Conservation (phyloP, 2,888 invertebrate genomes). For the Pseudococcus viburni region DNA sequence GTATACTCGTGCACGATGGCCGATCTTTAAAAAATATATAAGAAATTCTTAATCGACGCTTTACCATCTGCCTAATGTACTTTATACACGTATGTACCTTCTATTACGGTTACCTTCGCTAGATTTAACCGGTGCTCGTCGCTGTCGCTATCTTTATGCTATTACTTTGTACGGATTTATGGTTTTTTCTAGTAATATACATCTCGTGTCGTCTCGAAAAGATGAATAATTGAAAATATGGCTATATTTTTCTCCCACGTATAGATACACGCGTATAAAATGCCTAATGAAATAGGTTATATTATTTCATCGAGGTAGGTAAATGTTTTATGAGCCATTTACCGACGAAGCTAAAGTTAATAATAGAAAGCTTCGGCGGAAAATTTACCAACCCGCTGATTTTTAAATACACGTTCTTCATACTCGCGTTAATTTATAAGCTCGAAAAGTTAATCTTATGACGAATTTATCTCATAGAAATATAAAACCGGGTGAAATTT, state of each 20-base stretch:
- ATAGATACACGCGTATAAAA: not conserved
- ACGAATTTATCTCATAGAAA: not conserved
- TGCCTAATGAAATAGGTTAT: conserved; percentile 14
- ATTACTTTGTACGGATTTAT: conserved; percentile 8
- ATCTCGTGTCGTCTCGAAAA: not conserved
- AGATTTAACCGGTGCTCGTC: not conserved
- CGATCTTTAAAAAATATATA: conserved; percentile 3
- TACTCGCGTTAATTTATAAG: not conserved
- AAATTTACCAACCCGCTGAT: not conserved
- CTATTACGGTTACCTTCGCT: conserved; percentile 2
- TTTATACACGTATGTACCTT: not conserved
- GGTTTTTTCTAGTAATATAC: not conserved
- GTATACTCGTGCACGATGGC: not conserved
- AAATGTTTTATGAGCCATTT: conserved; percentile 27
- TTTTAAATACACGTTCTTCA: not conserved
- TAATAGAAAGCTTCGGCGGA: not conserved
- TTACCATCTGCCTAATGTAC: not conserved
- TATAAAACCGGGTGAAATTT: not conserved
- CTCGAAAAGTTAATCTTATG: not conserved
- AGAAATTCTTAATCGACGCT: conserved; percentile 11
- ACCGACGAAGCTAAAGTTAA: not conserved
- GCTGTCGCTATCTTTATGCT: not conserved
- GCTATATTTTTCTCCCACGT: not conserved
- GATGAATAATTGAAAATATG: conserved; percentile 25
- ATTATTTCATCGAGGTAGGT: not conserved